These are phyloP conservation scores for Odocoileus hemionus DNA, from an alignment of 2,113 vertebrate genomes.

Conservation along the genomic window DNA sequence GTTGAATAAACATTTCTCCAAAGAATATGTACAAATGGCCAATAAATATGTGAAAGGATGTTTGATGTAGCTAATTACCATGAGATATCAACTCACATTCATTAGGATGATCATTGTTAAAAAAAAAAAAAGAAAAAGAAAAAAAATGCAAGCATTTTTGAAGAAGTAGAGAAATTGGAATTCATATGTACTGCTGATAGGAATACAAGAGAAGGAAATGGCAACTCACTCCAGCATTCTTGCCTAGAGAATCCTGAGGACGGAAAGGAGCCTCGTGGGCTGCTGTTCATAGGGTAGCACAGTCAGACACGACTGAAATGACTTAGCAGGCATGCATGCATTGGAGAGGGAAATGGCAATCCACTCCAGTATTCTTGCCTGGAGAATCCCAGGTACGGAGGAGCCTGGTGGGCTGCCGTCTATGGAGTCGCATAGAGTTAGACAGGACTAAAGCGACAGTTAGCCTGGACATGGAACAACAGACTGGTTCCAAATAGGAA, in stretches of 20 bases:
- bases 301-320: neutral
- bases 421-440: rapidly evolving
- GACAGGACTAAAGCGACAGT: neutral
- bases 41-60: neutral
- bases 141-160: neutral
- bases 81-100: neutral
- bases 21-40: neutral
- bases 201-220: neutral
- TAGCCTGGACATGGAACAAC: too few species aligned
- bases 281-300: neutral
- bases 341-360: neutral
- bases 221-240: neutral
- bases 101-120: neutral
- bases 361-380: neutral
- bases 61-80: neutral
- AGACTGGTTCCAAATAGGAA: too few species aligned
- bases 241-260: neutral
- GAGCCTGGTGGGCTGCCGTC: rapidly evolving
- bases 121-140: neutral
- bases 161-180: neutral
- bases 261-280: rapidly evolving
- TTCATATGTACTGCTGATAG: neutral
- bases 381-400: too few species aligned
- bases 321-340: neutral
- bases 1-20: neutral